A percentile compares a stretch with the other conserved stretches of the same genome.
Conservation (phyloP, 2,888 invertebrate species). For the Metacarcinus magister region DNA sequence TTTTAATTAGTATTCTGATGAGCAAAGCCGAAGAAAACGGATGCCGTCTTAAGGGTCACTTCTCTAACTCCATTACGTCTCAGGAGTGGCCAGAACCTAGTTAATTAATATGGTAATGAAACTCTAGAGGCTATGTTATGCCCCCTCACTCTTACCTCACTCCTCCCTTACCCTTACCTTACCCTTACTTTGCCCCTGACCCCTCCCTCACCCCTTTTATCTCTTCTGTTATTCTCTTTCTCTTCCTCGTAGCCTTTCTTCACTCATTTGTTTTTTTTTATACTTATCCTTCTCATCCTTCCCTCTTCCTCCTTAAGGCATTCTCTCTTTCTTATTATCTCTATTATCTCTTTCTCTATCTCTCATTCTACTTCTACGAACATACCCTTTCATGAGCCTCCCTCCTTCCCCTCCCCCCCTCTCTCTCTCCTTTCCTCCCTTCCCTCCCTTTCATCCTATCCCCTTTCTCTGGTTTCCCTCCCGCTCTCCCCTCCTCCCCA, state of each 20-base stretch:
- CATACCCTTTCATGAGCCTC: too few relatives aligned
- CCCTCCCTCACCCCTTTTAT: background rate
- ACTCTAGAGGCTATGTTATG: background rate
- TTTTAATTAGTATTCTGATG: background rate
- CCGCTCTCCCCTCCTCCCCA: background rate
- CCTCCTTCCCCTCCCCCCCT: too few relatives aligned
- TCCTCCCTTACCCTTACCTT: background rate
- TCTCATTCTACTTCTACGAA: too few relatives aligned
- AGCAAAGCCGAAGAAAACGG: background rate
- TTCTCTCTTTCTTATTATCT: too few relatives aligned
- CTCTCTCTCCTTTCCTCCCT: background rate
- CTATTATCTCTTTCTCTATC: too few relatives aligned
- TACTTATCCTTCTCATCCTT: background rate
- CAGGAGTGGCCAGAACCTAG: background rate
- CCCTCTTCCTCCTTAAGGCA: background rate
- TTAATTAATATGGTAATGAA: slow-evolving; percentile 26
- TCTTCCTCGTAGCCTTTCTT: background rate
- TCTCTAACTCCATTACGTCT: background rate
- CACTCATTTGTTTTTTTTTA: background rate
- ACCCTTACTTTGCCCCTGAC: background rate
- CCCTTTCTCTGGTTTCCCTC: background rate
- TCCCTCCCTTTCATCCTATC: background rate
- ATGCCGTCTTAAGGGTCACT: background rate
- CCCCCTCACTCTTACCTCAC: background rate
- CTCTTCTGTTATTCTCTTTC: background rate